Base-by-base conservation (phyloP, 30 jellyfish, hydroid and myxozoan species). In the Aurelia coerulea region DNA sequence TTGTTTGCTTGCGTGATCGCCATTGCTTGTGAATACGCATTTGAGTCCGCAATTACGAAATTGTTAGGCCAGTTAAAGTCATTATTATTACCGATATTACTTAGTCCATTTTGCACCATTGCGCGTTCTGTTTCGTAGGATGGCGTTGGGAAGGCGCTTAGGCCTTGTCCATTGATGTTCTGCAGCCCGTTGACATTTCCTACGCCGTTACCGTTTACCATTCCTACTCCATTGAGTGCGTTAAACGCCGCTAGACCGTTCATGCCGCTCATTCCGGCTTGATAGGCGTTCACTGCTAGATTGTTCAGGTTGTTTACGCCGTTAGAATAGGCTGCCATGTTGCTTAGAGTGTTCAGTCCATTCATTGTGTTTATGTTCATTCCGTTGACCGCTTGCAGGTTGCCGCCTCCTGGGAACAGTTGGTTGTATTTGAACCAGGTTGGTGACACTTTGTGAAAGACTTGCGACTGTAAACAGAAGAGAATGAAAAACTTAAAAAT, bases 401-500 rank as follows among this genome's bases (percentile, higher is more conserved):
- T 87, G 17, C 92, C 85, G 17, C 91, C 90, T 0, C 95, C 92
- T 15, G 97, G 98, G 81, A 93, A 93, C 5, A 93, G 90, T 52
- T 80, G 92, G 90, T 83, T 88, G 83, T 93, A 93, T 74, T 93
- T 93, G 84, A 88, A 93, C 98, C 98, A 93, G 31, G 98, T 88
- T 6, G 98, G 98, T 7, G 98, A 93, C 18, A 93, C 96, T 82
- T 93, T 93, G 74, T 93, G 98, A 81, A 84, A 85, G 67, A 76
- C 90, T 46, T 70, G 86, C 53, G 88, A 78, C 91, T 79, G 74
- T 16, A 33, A 69, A n/a, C 50, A 46, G 49, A 80, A 32, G 72
- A 63, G 54, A 33, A 81, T 11, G 1, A 12, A 39, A 32, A n/a
- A 42, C 37, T 52, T 54, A 60, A 56, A 31, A 0, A 9, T 46